Conservation (phyloP, 2,888 invertebrate species). For the Thymelicus acteon region DNA sequence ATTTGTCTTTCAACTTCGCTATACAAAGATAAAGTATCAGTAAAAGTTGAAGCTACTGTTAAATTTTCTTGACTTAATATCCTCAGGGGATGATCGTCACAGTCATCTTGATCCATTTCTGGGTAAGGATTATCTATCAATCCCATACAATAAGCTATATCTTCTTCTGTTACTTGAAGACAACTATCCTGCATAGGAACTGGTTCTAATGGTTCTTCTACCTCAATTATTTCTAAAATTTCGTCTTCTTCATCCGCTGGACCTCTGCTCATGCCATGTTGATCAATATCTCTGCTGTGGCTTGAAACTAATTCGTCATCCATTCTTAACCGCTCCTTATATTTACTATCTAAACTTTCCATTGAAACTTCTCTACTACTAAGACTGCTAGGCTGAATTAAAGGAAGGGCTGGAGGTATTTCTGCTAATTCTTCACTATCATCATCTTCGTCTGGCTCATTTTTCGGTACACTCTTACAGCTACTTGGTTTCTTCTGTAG, state of each 20-base stretch:
- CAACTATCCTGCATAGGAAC: slow-evolving; percentile 95
- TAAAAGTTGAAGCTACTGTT: slow-evolving; percentile 95
- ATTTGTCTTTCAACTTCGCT: slow-evolving; percentile 88
- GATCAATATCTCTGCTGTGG: slow-evolving; percentile 82
- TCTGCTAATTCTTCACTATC: slow-evolving; percentile 92
- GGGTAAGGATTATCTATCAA: slow-evolving; percentile 88
- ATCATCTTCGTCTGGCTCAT: slow-evolving; percentile 88
- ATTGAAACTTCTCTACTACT: slow-evolving; percentile 93
- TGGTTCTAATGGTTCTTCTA: slow-evolving; percentile 91
- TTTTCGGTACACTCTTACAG: slow-evolving; percentile 67
- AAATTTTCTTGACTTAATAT: slow-evolving; percentile 96
- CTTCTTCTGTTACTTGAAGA: slow-evolving; percentile 96
- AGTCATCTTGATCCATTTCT: slow-evolving; percentile 89
- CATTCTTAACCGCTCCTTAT: slow-evolving; percentile 88
- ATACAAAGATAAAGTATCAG: slow-evolving; percentile 88
- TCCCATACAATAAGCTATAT: slow-evolving; percentile 94
- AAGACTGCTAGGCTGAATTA: slow-evolving; percentile 89
- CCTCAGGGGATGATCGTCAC: slow-evolving; percentile 93
- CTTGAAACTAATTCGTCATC: slow-evolving; percentile 83
- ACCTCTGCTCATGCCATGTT: slow-evolving; percentile 78
- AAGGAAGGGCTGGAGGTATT: slow-evolving; percentile 92
- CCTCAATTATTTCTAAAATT: slow-evolving; percentile 91
- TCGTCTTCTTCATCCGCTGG: slow-evolving; percentile 86
- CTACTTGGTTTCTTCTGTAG: slow-evolving; percentile 54
- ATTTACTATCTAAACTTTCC: slow-evolving; percentile 91